Evolutionary conservation across 2,113 vertebrate genomes (phyloP).

Genomic region (Desmodus rotundus): DNA sequence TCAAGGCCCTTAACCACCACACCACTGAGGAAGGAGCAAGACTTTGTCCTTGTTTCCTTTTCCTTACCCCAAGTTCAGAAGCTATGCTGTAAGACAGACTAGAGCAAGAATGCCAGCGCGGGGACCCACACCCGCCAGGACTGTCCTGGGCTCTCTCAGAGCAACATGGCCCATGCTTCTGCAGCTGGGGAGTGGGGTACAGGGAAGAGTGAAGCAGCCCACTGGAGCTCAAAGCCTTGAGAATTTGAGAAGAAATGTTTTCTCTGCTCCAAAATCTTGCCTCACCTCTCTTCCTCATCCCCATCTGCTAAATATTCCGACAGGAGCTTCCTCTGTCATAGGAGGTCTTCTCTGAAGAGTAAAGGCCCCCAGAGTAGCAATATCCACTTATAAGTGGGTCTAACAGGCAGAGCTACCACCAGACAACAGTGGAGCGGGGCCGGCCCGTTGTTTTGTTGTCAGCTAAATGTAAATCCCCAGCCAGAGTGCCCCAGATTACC

Average conservation of each 20-base stretch:
- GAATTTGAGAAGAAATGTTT: neutral
- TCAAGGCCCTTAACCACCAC: neutral
- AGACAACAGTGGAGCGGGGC: neutral
- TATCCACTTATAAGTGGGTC: neutral
- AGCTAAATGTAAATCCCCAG: neutral
- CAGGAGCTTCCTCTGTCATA: accelerated
- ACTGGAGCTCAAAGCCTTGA: neutral
- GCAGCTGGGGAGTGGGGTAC: too few relatives aligned
- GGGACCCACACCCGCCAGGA: neutral
- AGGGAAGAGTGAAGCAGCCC: neutral
- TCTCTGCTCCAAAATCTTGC: neutral
- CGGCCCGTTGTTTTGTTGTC: neutral
- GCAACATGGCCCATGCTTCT: accelerated
- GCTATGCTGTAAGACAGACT: neutral
- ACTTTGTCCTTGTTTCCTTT: neutral
- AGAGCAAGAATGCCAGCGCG: neutral
- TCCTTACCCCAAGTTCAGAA: neutral
- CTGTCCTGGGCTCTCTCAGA: neutral
- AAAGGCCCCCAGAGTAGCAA: neutral
- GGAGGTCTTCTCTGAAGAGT: neutral
- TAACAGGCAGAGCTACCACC: neutral
- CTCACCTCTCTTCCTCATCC: neutral
- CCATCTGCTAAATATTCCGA: neutral
- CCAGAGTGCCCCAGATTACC: neutral
- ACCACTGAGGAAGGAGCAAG: neutral